Evolutionary conservation across 92 coral and sea anemone genomes (phyloP).

Genomic region (Paramuricea clavata): DNA sequence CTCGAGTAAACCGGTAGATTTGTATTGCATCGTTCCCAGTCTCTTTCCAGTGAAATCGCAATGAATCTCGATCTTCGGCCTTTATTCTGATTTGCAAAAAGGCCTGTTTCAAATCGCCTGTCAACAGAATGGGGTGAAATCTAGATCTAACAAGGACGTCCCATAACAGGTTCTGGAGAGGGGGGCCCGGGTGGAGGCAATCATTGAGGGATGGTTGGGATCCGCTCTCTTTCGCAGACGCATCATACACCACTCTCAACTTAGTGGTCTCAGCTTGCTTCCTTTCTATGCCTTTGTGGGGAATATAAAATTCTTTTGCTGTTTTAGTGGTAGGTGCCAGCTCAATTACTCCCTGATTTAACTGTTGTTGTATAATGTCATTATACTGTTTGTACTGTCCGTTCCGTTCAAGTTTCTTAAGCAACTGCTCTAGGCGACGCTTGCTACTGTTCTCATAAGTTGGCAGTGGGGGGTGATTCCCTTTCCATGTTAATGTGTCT

Average conservation of each 20-base stretch:
- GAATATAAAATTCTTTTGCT: conserved; percentile 66
- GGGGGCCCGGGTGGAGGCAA: conserved; percentile 43
- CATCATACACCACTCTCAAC: conserved; percentile 66
- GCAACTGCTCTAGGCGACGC: conserved; percentile 59
- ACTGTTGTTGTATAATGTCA: conserved; percentile 67
- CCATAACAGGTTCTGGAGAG: conserved; percentile 71
- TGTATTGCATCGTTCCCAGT: conserved; percentile 47
- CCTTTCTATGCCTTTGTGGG: conserved; percentile 72
- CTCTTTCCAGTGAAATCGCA: conserved; percentile 74
- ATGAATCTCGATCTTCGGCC: conserved; percentile 64
- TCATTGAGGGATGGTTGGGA: conserved; percentile 4
- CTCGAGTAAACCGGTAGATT: not conserved
- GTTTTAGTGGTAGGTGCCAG: conserved; percentile 64
- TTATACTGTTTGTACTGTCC: conserved; percentile 55
- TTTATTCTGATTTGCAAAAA: conserved; percentile 60
- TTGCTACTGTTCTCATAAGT: conserved; percentile 41
- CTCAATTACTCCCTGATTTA: conserved; percentile 63
- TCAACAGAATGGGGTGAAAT: conserved; percentile 69
- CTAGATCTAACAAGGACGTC: conserved; percentile 66
- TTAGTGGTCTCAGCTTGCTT: conserved; percentile 73
- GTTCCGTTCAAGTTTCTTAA: conserved; percentile 37
- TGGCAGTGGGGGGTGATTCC: conserved; percentile 61
- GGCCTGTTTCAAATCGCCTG: conserved; percentile 5
- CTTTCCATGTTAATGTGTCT: conserved; percentile 71
- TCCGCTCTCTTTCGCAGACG: conserved; percentile 59